Evolutionary conservation across 1,140 invertebrate species (phyloP), one percentile per base, ranked within the genome.

Genomic region (Hyles euphorbiae): DNA sequence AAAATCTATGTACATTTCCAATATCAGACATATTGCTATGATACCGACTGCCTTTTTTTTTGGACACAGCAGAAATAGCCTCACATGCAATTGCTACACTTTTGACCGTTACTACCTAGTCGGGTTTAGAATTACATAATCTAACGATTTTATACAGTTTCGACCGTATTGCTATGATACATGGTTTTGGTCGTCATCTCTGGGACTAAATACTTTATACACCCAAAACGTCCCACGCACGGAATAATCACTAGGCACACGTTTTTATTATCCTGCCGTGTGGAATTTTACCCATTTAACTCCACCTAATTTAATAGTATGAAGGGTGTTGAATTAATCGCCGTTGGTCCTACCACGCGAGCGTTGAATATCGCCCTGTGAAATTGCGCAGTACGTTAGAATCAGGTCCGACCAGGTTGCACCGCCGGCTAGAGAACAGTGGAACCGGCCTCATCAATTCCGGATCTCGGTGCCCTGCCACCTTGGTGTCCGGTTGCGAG

Each of bases 311-410:
- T 77, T 66, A 67, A 70, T 71, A 61, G 70, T 54, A n/a, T 12
- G 67, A 59, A 70, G 74, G 78, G 70, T 81, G 74, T 72, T 74
- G 72, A 75, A 76, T 78, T 78, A 73, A 77, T 78, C 72, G 73
- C 73, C 75, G 68, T 77, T 59, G 60, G 55, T 47, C 58, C 62
- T 67, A 52, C 59, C 65, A 65, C 60, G 60, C 59, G 53, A 50
- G 36, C 36, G 8, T 0, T 40, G 36, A 40, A 40, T 2, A n/a
- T 5, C 53, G 43, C 64, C 63, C 67, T 54, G 58, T 70, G 69
- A 75, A 76, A 78, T 78, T 81, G 76, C 69, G 36, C 22, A 62
- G 45, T 10, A 52, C 40, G 36, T 53, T 53, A 49, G 61, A 11
- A 60, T 58, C 61, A 51, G 50, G 64, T 64, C 52, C 22, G 58